phyloP scores from a whole-genome alignment of 1,140 invertebrate genomes.

The Bombus cullumanus region DNA sequence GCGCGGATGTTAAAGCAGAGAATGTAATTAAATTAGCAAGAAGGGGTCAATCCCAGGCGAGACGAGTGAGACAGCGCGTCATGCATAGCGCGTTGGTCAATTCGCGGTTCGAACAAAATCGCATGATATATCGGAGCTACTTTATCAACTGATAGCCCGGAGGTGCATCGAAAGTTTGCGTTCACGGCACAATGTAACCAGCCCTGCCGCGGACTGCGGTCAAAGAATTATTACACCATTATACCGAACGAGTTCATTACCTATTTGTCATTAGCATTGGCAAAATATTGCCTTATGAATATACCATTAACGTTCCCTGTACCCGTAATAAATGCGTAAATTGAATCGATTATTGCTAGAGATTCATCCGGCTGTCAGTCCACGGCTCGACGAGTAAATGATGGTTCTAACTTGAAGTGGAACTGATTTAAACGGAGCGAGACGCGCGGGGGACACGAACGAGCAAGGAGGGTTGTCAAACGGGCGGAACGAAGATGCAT shows the following conservation, averaged over 20 bases:
- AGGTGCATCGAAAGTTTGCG: constrained; percentile 56
- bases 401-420: constrained; percentile 70
- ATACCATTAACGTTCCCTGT: constrained; percentile 66
- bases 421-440: constrained; percentile 71
- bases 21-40: not conserved
- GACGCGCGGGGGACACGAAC: not conserved
- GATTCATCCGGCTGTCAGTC: constrained; percentile 53
- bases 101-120: constrained; percentile 50
- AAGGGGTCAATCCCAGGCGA: too few relatives aligned
- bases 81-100: not conserved
- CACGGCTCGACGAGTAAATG: constrained; percentile 63
- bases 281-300: constrained; percentile 74
- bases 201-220: constrained; percentile 43
- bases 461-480: not conserved
- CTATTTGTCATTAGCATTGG: constrained; percentile 66
- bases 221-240: constrained; percentile 68
- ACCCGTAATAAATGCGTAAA: constrained; percentile 74
- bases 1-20: not conserved
- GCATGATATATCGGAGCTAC: constrained; percentile 44
- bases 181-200: constrained; percentile 52
- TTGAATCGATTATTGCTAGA: constrained; percentile 75
- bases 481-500: not conserved
- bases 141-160: constrained; percentile 46
- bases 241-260: constrained; percentile 62
- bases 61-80: not conserved